A percentile compares a stretch with the other conserved stretches of the same genome.
These are phyloP conservation scores for Thecocarcelia acutangulata DNA, from an alignment of 2,888 invertebrate species.

Conservation along the genomic window DNA sequence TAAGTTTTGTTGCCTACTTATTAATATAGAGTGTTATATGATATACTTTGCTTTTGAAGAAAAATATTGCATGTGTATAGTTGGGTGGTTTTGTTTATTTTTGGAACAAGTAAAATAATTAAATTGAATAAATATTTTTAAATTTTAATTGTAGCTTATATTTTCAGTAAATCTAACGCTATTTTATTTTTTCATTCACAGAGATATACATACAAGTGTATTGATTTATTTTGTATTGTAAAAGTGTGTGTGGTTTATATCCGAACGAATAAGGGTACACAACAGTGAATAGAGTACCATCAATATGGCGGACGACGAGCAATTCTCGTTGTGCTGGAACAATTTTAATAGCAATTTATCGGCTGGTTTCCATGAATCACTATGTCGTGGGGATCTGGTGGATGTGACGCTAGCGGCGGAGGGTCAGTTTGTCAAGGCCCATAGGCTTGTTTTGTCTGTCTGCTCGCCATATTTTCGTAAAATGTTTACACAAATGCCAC, in stretches of 20 bases:
- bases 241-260: constrained; percentile 8
- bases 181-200: constrained; percentile 14
- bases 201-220: constrained; percentile 52
- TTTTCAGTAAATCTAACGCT: not conserved
- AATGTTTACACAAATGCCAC: constrained; percentile 87
- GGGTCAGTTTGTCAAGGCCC: constrained; percentile 87
- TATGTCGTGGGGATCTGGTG: constrained; percentile 87
- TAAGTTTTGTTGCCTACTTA: not conserved
- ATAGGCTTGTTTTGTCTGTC: constrained; percentile 87
- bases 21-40: not conserved
- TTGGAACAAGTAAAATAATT: too few relatives aligned
- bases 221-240: constrained; percentile 44
- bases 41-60: not conserved
- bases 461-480: constrained; percentile 89
- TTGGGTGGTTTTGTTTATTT: too few relatives aligned
- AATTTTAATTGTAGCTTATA: too few relatives aligned
- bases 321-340: constrained; percentile 89
- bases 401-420: constrained; percentile 88
- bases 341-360: constrained; percentile 88
- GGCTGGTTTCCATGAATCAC: constrained; percentile 87
- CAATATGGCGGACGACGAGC: constrained; percentile 88
- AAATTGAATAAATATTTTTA: too few relatives aligned
- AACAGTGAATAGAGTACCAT: constrained; percentile 69
- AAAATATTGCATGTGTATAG: too few relatives aligned
- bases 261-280: constrained; percentile 48